Evolutionary conservation across 1,140 invertebrate genomes (phyloP), one percentile per base, ranked within the genome.

Genomic region (Chelonus insularis): DNA sequence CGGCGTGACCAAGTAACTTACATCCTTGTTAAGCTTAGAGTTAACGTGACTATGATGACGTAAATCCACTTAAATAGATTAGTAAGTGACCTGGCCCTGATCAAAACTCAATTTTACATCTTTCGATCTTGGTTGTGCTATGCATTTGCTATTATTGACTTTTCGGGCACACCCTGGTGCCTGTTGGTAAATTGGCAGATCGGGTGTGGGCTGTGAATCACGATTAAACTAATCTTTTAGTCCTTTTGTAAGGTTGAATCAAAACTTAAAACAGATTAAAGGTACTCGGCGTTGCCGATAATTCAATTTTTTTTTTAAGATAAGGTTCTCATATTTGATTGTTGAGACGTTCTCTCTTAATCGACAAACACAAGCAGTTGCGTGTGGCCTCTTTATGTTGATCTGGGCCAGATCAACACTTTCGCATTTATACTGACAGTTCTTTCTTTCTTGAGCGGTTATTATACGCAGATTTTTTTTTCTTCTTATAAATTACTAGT

Each of bases 361-460:
- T 32, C 51, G 25, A 37, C 56, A 62, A 61, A 60, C 59, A 60
- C 43, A 63, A 32, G 11, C 37, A 16, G 65, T 77, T 75, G 75
- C 75, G 75, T 76, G 75, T 54, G 68, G 66, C 71, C 71, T 72
- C 67, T 54, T 74, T 68, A 61, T 12, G 45, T 32, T 66, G 76
- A 78, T 78, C 76, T 78, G 72, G 76, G 69, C 76, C 72, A 78
- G 74, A 78, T 78, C 64, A 66, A 66, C 57, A 74, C 65, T 71
- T 67, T 64, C 54, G 63, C 60, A 61, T 41, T 21, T 39, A 60
- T n/a, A 6, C 21, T 55, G 14, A 25, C 16, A 58, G 9, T 43
- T 14, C 52, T 48, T 43, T 39, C 45, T 41, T 25, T 23, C 39
- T 34, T 48, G 41, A n/a, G 43, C 52, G 57, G 52, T 66, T 57